These are phyloP conservation scores for Pinctada fucata DNA, from an alignment of 2,888 invertebrate genomes.

Conservation along the genomic window DNA sequence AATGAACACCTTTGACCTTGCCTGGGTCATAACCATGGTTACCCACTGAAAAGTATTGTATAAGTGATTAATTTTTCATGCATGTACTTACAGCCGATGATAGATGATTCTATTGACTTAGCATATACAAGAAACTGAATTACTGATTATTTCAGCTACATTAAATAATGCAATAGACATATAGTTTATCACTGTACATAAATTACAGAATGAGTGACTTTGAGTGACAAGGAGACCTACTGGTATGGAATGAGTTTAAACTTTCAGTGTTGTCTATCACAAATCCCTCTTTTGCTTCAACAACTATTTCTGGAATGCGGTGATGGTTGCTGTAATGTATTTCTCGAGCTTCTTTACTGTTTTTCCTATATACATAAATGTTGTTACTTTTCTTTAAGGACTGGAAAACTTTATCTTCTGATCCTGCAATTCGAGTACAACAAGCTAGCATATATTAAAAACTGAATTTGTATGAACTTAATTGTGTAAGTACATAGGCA, in stretches of 20 bases:
- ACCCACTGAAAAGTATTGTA: slow-evolving; percentile 57
- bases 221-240: background rate
- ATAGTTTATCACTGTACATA: no score
- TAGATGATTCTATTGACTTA: no score
- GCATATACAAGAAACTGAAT: no score
- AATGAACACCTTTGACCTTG: slow-evolving; percentile 79
- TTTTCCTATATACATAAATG: slow-evolving; percentile 61
- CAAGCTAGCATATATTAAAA: no score
- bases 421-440: slow-evolving; percentile 4
- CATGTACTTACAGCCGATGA: no score
- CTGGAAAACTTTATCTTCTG: slow-evolving; percentile 7
- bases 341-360: slow-evolving; percentile 53
- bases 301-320: slow-evolving; percentile 66
- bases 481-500: no score
- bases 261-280: slow-evolving; percentile 35
- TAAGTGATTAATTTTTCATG: background rate
- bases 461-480: no score
- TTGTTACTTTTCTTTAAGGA: slow-evolving; percentile 34
- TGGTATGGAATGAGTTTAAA: background rate
- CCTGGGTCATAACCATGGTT: slow-evolving; percentile 76
- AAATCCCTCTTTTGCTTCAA: slow-evolving; percentile 62
- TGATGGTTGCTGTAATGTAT: slow-evolving; percentile 67
- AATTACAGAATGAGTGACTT: no score
- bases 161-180: no score
- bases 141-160: no score